Evolutionary conservation across 2,888 invertebrate genomes (phyloP).

Genomic region (Megastigmus dorsalis): DNA sequence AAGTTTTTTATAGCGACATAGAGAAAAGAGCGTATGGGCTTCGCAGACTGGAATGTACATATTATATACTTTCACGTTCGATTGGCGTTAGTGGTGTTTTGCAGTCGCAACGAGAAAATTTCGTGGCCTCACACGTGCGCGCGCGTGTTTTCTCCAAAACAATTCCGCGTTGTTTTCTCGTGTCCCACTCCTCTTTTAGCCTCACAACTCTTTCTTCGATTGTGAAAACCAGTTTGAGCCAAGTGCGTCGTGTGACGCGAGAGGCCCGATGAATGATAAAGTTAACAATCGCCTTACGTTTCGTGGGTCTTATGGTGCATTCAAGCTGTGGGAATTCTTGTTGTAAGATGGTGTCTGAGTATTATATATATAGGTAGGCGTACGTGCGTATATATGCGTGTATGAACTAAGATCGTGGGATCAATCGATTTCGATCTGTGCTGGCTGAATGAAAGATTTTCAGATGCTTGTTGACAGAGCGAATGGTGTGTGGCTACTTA

Average conservation of each 20-base stretch:
- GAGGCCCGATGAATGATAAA: too few relatives aligned
- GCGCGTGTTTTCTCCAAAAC: slow-evolving; percentile 39
- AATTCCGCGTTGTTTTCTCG: slow-evolving; percentile 9
- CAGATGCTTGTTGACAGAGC: too few relatives aligned
- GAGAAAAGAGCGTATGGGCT: background rate
- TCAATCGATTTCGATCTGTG: slow-evolving; percentile 10
- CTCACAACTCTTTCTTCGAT: background rate
- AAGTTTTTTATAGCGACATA: background rate
- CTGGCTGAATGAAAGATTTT: too few relatives aligned
- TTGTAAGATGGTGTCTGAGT: too few relatives aligned
- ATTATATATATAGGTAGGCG: background rate
- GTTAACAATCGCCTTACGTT: background rate
- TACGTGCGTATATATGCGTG: background rate
- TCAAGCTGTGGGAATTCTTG: background rate
- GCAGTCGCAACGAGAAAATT: background rate
- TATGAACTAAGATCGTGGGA: background rate
- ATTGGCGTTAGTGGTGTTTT: background rate
- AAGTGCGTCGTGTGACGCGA: background rate
- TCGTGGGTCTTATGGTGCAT: background rate
- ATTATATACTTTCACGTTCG: background rate
- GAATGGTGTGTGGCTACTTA: too few relatives aligned
- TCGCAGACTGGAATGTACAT: background rate
- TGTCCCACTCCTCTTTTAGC: background rate
- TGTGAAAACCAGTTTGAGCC: background rate
- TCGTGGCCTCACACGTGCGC: slow-evolving; percentile 26